Conservation (phyloP, 2,888 invertebrate genomes). For the Monochamus alternatus region DNA sequence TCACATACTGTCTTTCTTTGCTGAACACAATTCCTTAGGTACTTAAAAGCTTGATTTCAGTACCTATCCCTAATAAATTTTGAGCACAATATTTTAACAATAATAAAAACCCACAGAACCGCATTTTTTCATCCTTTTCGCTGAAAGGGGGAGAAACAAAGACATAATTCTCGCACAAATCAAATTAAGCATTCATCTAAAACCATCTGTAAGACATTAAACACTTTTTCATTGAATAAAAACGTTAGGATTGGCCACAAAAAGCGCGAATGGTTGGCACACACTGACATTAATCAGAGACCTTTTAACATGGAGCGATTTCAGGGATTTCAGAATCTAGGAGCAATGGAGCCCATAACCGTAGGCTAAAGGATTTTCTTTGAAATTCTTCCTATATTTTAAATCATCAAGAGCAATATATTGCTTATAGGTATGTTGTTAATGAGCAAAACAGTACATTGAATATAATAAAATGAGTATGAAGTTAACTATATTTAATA, state of each 20-base stretch:
- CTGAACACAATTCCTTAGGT: too few relatives aligned
- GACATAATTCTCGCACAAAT: background rate
- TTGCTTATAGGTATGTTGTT: too few relatives aligned
- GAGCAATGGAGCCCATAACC: constrained; percentile 7
- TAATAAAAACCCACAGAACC: background rate
- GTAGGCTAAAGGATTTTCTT: background rate
- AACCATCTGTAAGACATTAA: constrained; percentile 23
- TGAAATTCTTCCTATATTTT: too few relatives aligned
- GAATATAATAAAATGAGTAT: too few relatives aligned
- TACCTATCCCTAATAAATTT: too few relatives aligned
- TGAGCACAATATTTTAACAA: too few relatives aligned
- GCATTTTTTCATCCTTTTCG: too few relatives aligned
- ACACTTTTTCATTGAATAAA: constrained; percentile 30
- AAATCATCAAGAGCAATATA: too few relatives aligned
- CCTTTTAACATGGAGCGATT: constrained; percentile 31
- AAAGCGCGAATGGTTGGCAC: constrained; percentile 29
- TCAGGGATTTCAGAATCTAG: constrained; percentile 26
- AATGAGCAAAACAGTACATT: too few relatives aligned
- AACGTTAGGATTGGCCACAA: constrained; percentile 15
- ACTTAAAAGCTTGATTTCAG: too few relatives aligned
- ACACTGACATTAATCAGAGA: constrained; percentile 30
- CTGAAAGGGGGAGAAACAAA: background rate
- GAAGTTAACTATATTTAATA: too few relatives aligned
- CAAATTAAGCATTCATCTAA: constrained; percentile 25
- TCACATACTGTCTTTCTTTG: too few relatives aligned